Percentiles rank a stretch among this genome's conserved stretches.
Evolutionary conservation across 2,888 invertebrate species (phyloP).

Genomic region (Chrysomela aeneicollis): DNA sequence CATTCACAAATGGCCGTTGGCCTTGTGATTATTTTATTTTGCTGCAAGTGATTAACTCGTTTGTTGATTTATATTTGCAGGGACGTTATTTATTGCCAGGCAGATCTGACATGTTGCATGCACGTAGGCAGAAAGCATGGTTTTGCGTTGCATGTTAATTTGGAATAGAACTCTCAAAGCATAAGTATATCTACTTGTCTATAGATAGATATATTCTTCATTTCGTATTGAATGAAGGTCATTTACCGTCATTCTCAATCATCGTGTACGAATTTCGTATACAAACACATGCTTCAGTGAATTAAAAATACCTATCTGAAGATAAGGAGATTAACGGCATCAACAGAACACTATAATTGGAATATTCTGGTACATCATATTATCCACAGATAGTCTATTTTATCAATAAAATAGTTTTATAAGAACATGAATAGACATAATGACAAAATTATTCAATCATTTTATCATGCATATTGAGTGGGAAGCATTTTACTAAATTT

Average conservation of each 20-base stretch:
- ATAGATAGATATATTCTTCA: conserved; percentile 32
- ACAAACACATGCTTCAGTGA: no score
- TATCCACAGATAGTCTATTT: no score
- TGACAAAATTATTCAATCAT: no score
- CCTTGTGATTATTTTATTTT: conserved; percentile 63
- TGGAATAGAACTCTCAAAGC: conserved; percentile 53
- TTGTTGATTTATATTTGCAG: conserved; percentile 62
- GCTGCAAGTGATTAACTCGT: conserved; percentile 63
- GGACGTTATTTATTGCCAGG: conserved; percentile 58
- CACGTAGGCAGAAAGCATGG: conserved; percentile 61
- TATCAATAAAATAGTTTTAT: no score
- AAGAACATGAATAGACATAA: no score
- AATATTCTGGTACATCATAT: no score
- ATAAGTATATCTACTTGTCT: conserved; percentile 36
- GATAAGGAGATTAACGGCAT: no score
- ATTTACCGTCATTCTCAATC: background rate
- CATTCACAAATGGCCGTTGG: conserved; percentile 55
- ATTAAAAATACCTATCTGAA: no score
- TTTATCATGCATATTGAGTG: no score
- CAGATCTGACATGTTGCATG: conserved; percentile 61
- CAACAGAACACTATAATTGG: no score
- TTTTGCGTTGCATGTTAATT: conserved; percentile 61
- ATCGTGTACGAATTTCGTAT: no score
- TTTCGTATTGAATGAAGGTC: background rate
- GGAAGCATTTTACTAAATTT: no score